Evolutionary conservation across 2,113 vertebrate species (phyloP).

Genomic region (Catagonus wagneri): DNA sequence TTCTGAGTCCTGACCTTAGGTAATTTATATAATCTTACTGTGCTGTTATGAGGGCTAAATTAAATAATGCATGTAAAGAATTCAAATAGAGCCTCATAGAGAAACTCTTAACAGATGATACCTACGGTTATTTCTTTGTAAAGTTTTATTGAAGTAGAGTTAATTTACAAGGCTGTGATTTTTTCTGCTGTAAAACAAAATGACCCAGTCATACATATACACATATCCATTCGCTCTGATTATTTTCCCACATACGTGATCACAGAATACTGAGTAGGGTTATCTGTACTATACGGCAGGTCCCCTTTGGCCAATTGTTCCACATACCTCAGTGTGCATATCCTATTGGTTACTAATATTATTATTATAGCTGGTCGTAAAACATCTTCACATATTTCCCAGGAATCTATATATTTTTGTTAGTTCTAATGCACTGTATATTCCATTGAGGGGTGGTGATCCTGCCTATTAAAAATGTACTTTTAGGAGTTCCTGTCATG

Average conservation of each 20-base stretch:
- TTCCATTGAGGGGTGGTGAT: background rate
- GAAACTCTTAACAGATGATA: background rate
- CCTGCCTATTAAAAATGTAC: background rate
- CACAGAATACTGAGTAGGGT: too few species aligned
- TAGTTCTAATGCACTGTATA: background rate
- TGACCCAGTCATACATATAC: too few species aligned
- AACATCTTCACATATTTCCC: background rate
- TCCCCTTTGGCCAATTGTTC: too few species aligned
- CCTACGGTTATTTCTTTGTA: background rate
- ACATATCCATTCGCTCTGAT: too few species aligned
- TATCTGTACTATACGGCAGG: too few species aligned
- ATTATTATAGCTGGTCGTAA: background rate
- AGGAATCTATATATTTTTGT: background rate
- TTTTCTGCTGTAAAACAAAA: too few species aligned
- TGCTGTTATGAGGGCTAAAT: constrained; percentile 28
- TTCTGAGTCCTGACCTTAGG: background rate
- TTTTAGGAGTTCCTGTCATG: too few species aligned
- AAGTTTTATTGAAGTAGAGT: too few species aligned
- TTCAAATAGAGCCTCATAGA: background rate
- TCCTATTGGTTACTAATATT: background rate
- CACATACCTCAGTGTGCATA: too few species aligned
- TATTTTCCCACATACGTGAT: too few species aligned
- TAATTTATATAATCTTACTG: constrained; percentile 31
- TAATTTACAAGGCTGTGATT: too few species aligned
- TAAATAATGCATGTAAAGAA: background rate